phyloP scores from a whole-genome alignment of 2,888 invertebrate genomes.

The Diarsia rubi region DNA sequence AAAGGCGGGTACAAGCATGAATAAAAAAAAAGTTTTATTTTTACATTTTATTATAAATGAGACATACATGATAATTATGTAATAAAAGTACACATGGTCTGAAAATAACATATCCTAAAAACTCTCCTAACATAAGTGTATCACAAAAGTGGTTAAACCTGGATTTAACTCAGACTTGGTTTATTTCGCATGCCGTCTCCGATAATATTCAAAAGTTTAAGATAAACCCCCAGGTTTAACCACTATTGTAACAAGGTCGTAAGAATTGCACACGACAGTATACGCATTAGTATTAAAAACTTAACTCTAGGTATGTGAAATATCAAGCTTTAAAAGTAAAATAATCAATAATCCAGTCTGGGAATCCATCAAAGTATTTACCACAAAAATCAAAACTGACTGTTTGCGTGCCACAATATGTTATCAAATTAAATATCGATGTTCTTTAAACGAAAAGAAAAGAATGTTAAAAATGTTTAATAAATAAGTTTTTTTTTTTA shows the following conservation, averaged over 20 bases:
- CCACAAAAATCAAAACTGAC: not conserved
- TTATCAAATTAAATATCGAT: not conserved
- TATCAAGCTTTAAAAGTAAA: not conserved
- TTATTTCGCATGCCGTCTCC: too few species aligned
- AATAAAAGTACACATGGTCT: constrained; percentile 24
- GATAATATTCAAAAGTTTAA: too few species aligned
- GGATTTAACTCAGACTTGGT: too few species aligned
- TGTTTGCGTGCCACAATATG: not conserved
- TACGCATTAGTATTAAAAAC: constrained; percentile 15
- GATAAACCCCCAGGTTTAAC: too few species aligned
- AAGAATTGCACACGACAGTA: constrained; percentile 12
- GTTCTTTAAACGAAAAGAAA: not conserved
- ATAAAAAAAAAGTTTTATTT: constrained; percentile 2
- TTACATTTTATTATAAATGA: constrained; percentile 24
- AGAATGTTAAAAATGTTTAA: not conserved
- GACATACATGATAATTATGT: constrained; percentile 12
- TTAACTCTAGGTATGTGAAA: not conserved
- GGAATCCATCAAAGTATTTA: not conserved
- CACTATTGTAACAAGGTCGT: too few species aligned
- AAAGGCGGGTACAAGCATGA: not conserved
- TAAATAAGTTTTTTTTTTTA: not conserved
- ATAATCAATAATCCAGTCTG: too few species aligned
- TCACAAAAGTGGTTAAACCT: too few species aligned
- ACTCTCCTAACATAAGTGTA: not conserved
- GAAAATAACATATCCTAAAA: constrained; percentile 40